Conservation (phyloP, 2,797 vertebrate species). For the Ciconia nigra region DNA sequence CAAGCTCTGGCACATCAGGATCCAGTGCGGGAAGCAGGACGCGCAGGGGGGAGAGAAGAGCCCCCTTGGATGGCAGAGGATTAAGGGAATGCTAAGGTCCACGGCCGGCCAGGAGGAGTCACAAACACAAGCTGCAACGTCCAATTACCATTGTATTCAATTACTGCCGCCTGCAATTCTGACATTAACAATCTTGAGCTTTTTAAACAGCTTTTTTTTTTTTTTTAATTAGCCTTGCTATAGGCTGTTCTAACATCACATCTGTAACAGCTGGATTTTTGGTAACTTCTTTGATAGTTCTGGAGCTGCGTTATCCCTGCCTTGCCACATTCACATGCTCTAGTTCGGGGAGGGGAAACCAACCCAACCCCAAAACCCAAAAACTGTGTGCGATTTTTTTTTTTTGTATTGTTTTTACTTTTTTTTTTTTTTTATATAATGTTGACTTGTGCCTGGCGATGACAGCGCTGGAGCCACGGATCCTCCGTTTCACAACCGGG, state of each 20-base stretch:
- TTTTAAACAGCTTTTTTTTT: background rate
- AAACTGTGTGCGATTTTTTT: background rate
- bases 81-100: conserved; percentile 2
- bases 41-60: background rate
- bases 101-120: background rate
- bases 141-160: conserved; percentile 8
- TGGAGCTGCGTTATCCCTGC: background rate
- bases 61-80: conserved; percentile 21
- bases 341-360: background rate
- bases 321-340: background rate
- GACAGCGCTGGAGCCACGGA: background rate
- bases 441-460: background rate
- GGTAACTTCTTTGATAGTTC: background rate
- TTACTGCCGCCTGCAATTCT: background rate
- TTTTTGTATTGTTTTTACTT: background rate
- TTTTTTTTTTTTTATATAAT: background rate
- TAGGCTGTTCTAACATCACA: background rate
- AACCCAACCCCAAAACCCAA: background rate
- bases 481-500: background rate
- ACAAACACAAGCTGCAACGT: background rate
- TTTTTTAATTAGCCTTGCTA: background rate
- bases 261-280: background rate
- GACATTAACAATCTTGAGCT: background rate
- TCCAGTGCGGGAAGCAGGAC: background rate
- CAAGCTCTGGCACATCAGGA: conserved; percentile 56